Evolutionary conservation across 2,113 vertebrate genomes (phyloP).

Genomic region (Neolamprologus ventralis): DNA sequence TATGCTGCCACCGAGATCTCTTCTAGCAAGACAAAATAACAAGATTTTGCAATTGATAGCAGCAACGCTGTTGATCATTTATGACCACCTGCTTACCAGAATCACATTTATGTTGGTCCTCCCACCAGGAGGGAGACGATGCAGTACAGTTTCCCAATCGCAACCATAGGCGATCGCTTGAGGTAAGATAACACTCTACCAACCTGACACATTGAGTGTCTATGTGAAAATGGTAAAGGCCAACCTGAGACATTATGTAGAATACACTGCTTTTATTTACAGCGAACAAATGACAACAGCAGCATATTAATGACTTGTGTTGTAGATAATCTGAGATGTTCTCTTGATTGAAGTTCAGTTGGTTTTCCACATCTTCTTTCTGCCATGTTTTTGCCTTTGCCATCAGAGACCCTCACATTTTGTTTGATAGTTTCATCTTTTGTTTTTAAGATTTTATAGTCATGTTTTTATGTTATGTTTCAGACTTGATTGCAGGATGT

Average conservation of each 20-base stretch:
- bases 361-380: too few relatives aligned
- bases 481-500: slow-evolving; percentile 1
- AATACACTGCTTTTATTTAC: background rate
- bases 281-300: background rate
- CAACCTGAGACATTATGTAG: background rate
- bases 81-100: background rate
- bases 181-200: background rate
- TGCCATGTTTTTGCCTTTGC: too few relatives aligned
- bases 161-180: background rate
- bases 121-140: background rate
- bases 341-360: too few relatives aligned
- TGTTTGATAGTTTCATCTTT: slow-evolving; percentile 11
- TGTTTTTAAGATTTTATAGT: slow-evolving; percentile 1
- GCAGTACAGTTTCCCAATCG: background rate
- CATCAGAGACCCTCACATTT: background rate
- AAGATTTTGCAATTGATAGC: background rate
- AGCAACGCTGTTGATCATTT: background rate
- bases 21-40: background rate
- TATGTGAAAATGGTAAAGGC: background rate
- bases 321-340: too few relatives aligned
- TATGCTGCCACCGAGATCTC: background rate
- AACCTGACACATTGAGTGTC: background rate
- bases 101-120: background rate
- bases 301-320: too few relatives aligned
- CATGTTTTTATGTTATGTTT: slow-evolving; percentile 34